Evolutionary conservation across 2,797 vertebrate genomes (phyloP).

Genomic region (Sebastes jordani): DNA sequence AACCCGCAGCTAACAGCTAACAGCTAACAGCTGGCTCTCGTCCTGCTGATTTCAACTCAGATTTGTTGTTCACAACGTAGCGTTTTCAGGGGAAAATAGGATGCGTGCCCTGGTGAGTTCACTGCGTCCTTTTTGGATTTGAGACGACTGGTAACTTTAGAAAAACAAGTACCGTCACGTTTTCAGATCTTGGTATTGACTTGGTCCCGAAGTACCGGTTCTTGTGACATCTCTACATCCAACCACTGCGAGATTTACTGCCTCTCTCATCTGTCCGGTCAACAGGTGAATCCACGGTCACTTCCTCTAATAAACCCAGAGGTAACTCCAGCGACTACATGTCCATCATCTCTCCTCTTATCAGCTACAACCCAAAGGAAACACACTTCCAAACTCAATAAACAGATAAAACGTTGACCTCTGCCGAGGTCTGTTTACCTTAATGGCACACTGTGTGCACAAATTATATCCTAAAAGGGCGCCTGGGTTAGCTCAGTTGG

Average conservation of each 20-base stretch:
- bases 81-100: no score
- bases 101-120: no score
- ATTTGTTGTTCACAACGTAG: no score
- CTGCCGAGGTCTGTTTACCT: background rate
- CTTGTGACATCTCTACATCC: background rate
- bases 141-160: no score
- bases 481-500: no score
- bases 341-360: slow-evolving; percentile 22
- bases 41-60: no score
- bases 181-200: no score
- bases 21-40: no score
- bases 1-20: no score
- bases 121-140: no score
- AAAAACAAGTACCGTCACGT: no score
- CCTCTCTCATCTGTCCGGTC: background rate
- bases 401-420: slow-evolving; percentile 36
- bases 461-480: background rate
- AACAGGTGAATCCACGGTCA: slow-evolving; percentile 26
- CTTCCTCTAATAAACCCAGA: slow-evolving; percentile 1
- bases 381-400: slow-evolving; percentile 30
- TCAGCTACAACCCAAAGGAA: slow-evolving; percentile 29
- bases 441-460: background rate
- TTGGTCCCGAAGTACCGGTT: background rate
- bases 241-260: background rate
- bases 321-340: background rate